These are phyloP conservation scores for Plebejus melissa DNA, from an alignment of 2,888 invertebrate genomes.

Conservation along the genomic window DNA sequence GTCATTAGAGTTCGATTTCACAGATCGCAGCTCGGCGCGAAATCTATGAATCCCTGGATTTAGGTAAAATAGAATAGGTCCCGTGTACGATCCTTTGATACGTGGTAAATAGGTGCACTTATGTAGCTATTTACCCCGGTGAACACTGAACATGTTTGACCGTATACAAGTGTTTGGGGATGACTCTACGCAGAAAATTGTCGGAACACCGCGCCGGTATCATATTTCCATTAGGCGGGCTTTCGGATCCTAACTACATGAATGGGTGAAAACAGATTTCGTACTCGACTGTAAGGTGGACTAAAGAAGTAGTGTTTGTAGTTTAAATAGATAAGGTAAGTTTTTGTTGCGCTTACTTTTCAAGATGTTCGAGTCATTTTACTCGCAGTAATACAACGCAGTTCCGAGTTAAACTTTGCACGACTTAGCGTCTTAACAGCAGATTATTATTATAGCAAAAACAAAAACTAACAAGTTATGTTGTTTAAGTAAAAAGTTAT, in stretches of 20 bases:
- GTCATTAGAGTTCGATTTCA: constrained; percentile 41
- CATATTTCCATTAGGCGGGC: not conserved
- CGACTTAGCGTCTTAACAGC: not conserved
- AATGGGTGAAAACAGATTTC: not conserved
- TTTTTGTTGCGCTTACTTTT: not conserved
- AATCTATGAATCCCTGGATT: constrained; percentile 37
- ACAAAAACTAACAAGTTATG: not conserved
- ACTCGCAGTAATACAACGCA: not conserved
- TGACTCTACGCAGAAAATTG: constrained; percentile 9
- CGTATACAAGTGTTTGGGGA: not conserved
- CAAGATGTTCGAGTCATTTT: not conserved
- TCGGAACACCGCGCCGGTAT: not conserved
- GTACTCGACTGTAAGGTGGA: not conserved
- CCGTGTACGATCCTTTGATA: constrained; percentile 34
- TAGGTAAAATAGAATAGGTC: constrained; percentile 38
- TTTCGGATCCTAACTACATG: not conserved
- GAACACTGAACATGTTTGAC: not conserved
- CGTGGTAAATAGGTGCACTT: constrained; percentile 26
- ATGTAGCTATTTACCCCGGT: not conserved
- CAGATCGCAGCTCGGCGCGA: constrained; percentile 38
- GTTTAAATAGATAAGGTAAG: not conserved
- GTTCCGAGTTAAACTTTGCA: not conserved
- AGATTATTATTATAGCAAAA: not conserved
- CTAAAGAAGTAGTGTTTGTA: not conserved
- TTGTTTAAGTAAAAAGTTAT: not conserved